Conservation (phyloP, 2,113 vertebrate genomes). For the Pygoscelis antarcticus region DNA sequence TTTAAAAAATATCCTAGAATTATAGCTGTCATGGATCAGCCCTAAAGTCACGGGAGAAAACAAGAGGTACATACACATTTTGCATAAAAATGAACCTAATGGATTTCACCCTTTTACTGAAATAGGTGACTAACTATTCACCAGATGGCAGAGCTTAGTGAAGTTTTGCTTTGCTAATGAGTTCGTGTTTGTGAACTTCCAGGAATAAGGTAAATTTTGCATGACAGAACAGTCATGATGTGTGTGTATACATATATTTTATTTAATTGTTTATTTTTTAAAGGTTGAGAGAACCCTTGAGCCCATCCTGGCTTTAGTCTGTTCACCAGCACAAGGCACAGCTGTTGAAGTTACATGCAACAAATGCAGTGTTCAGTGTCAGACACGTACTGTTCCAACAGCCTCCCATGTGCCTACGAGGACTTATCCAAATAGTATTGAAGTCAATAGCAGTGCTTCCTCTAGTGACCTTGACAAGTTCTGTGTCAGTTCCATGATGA, state of each 20-base stretch:
- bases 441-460: not conserved
- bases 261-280: not conserved
- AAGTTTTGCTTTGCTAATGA: not conserved
- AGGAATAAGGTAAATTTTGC: not conserved
- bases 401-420: fast-evolving
- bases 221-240: not conserved
- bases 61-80: not conserved
- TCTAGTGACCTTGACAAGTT: not conserved
- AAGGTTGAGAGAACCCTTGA: not conserved
- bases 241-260: not conserved
- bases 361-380: not conserved
- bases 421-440: fast-evolving
- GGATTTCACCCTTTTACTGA: not conserved
- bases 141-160: not conserved
- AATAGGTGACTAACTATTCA: not conserved
- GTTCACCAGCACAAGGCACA: not conserved
- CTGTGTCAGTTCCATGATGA: not conserved
- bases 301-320: not conserved
- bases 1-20: slow-evolving; percentile 42
- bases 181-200: not conserved
- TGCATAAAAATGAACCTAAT: not conserved
- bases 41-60: not conserved
- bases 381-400: not conserved
- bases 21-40: slow-evolving; percentile 5
- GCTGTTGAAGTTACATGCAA: not conserved